A percentile compares a stretch with the other conserved stretches of the same genome.
These are phyloP conservation scores for Aleiodes alternator DNA, from an alignment of 2,888 invertebrate genomes.

Conservation along the genomic window DNA sequence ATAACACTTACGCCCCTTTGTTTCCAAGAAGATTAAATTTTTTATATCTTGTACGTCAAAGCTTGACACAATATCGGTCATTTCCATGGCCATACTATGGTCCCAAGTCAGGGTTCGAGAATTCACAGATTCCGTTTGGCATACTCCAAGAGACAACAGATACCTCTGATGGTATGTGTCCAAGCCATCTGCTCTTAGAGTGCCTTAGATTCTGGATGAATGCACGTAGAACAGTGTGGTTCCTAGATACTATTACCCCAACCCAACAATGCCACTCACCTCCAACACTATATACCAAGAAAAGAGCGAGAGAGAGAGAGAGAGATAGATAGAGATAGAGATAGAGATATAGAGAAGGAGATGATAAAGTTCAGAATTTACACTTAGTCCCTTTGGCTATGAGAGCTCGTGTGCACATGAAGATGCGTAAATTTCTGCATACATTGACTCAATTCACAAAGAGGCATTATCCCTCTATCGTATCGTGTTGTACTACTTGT, in stretches of 20 bases:
- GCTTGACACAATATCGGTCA: slow-evolving; percentile 50
- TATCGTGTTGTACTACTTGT: slow-evolving; percentile 25
- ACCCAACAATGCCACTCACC: slow-evolving; percentile 34
- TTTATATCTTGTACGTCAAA: slow-evolving; percentile 14
- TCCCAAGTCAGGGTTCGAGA: slow-evolving; percentile 54
- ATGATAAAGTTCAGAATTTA: no score
- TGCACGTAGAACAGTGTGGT: slow-evolving; percentile 46
- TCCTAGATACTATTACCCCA: slow-evolving; percentile 22
- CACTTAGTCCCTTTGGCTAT: no score
- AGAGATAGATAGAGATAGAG: no score
- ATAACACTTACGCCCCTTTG: no score
- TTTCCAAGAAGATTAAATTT: neutral
- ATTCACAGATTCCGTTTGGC: slow-evolving; percentile 68
- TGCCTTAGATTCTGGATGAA: slow-evolving; percentile 44
- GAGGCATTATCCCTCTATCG: slow-evolving; percentile 34
- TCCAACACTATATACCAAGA: neutral
- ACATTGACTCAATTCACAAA: slow-evolving; percentile 22
- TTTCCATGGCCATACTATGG: slow-evolving; percentile 58
- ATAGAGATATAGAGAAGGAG: no score
- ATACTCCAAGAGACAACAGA: slow-evolving; percentile 66
- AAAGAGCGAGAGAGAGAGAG: no score
- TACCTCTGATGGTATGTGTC: slow-evolving; percentile 58
- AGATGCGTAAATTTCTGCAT: slow-evolving; percentile 6
- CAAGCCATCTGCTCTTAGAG: slow-evolving; percentile 53
- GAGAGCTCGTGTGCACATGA: no score